Base-by-base conservation (phyloP, 2,797 vertebrate genomes). In the Vipera latastei region DNA sequence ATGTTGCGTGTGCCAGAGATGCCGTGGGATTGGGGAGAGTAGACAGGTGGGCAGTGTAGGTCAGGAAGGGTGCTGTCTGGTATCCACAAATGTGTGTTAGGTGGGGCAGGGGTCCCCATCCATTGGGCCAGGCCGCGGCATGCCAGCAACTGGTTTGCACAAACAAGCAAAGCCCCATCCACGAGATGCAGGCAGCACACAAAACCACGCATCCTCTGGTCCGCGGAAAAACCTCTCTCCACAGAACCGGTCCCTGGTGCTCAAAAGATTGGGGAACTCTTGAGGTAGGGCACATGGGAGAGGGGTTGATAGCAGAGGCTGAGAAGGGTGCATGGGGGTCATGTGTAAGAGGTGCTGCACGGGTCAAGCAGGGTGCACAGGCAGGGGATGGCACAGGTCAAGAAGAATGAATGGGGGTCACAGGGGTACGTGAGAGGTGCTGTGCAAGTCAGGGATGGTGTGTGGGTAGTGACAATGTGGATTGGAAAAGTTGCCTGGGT, bases 61-160 rank as follows among this genome's bases (percentile, higher is more conserved):
- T 69, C 28, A 69, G 63, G 63, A 32, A 69, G n/a, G 2, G 2
- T 32, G 63, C 63, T 32, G 9, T 53, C n/a, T 32, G n/a, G n/a
- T 32, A 69, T 69, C 63, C n/a, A 69, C 13, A 69, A 69, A 69
- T 69, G 28, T 69, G 13, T 32, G n/a, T 32, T 69, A 69, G 63
- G 14, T 69, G 32, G n/a, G 63, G 5, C 28, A 69, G 51, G 9
- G 9, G 51, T 53, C 51, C 51, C 51, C 51, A 53, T 9, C 51
- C 9, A 53, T 9, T 0, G 9, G 51, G 9, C 51, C 0, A 8
- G 51, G 9, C 9, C 0, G 0, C 9, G 48, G 51, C 51, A 53
- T 53, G 51, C 51, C 51, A 53, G 8, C 51, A 53, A 53, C 51
- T 0, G 9, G 51, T 53, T 9, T 53, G 51, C 51, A 53, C 51